Conservation (phyloP, 2,113 vertebrate species). For the Scytalopus superciliaris region DNA sequence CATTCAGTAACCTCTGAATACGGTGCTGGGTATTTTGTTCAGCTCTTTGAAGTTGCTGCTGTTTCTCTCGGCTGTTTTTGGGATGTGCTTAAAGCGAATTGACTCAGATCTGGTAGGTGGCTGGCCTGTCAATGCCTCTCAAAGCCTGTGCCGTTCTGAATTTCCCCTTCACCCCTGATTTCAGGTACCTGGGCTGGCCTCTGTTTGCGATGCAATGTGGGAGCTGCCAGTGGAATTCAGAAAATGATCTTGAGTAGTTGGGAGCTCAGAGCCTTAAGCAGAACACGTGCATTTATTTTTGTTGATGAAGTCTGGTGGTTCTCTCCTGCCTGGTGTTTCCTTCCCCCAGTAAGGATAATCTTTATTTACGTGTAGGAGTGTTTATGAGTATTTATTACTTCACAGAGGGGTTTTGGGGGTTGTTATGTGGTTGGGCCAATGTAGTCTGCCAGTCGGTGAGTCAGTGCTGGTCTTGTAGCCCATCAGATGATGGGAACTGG, state of each 20-base stretch:
- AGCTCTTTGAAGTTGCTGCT: neutral
- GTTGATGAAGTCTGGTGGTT: neutral
- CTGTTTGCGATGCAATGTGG: neutral
- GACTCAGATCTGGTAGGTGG: neutral
- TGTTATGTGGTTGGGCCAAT: neutral
- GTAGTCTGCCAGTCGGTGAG: neutral
- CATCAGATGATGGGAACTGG: accelerated
- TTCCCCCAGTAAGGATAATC: neutral
- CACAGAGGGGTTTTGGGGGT: accelerated
- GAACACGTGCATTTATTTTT: neutral
- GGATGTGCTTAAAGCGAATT: neutral
- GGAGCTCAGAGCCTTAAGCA: neutral
- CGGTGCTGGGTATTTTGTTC: accelerated
- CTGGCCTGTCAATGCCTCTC: neutral
- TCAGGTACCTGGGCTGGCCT: neutral
- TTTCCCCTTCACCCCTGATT: accelerated
- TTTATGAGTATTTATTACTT: neutral
- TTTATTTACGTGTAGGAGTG: neutral
- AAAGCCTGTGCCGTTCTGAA: neutral
- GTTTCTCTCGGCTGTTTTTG: neutral
- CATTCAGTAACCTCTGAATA: accelerated
- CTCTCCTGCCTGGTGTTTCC: neutral
- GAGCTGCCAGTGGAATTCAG: neutral
- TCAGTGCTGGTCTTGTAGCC: neutral
- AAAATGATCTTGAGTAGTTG: neutral